Base-by-base conservation (phyloP, 1,140 invertebrate genomes). In the Coenobita brevimanus region DNA sequence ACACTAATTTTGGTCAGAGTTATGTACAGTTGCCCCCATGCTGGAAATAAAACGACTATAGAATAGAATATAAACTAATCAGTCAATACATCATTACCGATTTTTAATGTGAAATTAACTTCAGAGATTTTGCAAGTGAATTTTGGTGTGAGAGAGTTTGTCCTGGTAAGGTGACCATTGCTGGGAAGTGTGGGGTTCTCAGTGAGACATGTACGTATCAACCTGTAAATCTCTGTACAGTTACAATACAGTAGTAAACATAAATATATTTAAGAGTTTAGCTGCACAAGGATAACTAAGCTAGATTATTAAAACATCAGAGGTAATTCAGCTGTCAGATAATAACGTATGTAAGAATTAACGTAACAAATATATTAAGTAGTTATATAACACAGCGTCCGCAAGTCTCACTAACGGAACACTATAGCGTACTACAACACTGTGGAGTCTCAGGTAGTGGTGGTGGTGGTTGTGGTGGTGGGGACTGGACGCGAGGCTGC, bases 1-100 rank as follows among this genome's bases (percentile, higher is more conserved):
- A 83, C 67, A 43, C 81, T 83, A 83, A 54, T 83, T 83, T 83
- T 83, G 81, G 81, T 83, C 81, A 73, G 43, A 71, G 64, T 83
- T 83, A 83, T 83, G 43, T 83, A 83, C 81, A 83, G 64, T 54
- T 43, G 81, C 38, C 81, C 67, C 78, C 38, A 36, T 57, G 78
- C 57, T 36, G 50, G 57, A 43, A 76, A 27, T 54, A 33, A 46
- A 27, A 4, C n/a, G 30, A 67, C 30, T 33, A 57, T 57, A 46
- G 38, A 46, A 73, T 71, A 73, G 27, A 83, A 54, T 73, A 57
- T 57, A 46, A 36, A 83, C 81, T 83, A 73, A 73, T 83, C 81
- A 71, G 36, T 73, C 43, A 83, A 71, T 73, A 83, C 69, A 73
- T 73, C n/a, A 57, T 83, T 83, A 83, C 43, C 50, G 27, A 50